Conservation (phyloP, 2,113 vertebrate genomes). For the Ageneiosus marmoratus region DNA sequence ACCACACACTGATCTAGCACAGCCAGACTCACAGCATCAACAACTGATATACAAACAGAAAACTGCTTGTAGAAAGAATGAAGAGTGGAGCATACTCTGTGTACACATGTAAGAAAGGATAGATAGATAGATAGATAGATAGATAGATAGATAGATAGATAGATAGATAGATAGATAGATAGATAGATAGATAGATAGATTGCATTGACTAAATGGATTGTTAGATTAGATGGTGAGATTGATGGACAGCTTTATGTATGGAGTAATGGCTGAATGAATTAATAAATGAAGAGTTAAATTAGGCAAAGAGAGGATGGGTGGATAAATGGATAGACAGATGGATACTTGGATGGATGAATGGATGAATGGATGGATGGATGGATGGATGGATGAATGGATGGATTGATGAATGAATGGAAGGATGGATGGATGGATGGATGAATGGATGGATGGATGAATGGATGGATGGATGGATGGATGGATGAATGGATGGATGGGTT, state of each 20-base stretch:
- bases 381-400: too few species aligned
- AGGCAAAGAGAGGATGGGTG: too few species aligned
- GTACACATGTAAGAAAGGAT: neutral
- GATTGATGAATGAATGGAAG: too few species aligned
- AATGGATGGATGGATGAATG: neutral
- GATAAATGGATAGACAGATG: neutral
- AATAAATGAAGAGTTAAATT: neutral
- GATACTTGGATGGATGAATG: neutral
- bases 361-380: neutral
- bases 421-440: neutral
- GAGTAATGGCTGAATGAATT: neutral
- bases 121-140: neutral
- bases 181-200: too few species aligned
- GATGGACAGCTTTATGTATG: neutral
- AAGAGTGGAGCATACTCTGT: too few species aligned
- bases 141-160: neutral
- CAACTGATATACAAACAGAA: slow-evolving; percentile 7
- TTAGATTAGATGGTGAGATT: neutral
- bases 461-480: too few species aligned
- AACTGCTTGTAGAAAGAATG: neutral
- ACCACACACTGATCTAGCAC: slow-evolving; percentile 23
- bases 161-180: neutral
- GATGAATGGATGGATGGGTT: neutral
- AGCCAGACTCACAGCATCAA: neutral
- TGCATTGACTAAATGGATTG: neutral